Conservation (phyloP, 2,888 invertebrate genomes). For the Tenodera sinensis region DNA sequence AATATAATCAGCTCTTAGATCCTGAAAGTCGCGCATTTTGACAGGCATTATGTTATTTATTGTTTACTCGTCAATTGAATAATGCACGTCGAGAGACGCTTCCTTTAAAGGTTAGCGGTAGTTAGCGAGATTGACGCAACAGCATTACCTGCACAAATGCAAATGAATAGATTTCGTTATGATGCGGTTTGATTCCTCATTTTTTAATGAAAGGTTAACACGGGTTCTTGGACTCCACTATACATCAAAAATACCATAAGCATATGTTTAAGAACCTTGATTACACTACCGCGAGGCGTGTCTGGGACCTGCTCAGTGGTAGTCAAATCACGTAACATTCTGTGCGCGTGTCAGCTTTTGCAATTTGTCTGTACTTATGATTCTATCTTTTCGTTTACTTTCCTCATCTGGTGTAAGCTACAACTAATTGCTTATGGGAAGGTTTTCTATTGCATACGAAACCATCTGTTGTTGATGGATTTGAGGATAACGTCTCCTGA, state of each 20-base stretch:
- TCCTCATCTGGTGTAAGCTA: not conserved
- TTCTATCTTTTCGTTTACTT: not conserved
- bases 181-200: not conserved
- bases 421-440: not conserved
- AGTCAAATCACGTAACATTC: not conserved
- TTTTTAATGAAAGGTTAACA: constrained; percentile 10
- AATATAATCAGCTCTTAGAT: not conserved
- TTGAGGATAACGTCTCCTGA: not conserved
- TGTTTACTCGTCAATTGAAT: not conserved
- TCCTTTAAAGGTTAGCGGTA: not conserved
- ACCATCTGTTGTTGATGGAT: not conserved
- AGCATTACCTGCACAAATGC: constrained; percentile 15
- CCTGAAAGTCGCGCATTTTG: not conserved
- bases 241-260: constrained; percentile 8
- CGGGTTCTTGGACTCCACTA: not conserved
- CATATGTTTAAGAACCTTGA: not conserved
- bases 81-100: not conserved
- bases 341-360: not conserved
- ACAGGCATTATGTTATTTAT: not conserved
- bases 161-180: constrained; percentile 2
- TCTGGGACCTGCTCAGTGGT: not conserved
- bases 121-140: not conserved
- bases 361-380: not conserved
- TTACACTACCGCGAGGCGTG: not conserved
- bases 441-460: not conserved